A percentile compares a stretch with the other conserved stretches of the same genome.
These are phyloP conservation scores for Piprites chloris DNA, from an alignment of 2,113 vertebrate genomes.

Conservation along the genomic window DNA sequence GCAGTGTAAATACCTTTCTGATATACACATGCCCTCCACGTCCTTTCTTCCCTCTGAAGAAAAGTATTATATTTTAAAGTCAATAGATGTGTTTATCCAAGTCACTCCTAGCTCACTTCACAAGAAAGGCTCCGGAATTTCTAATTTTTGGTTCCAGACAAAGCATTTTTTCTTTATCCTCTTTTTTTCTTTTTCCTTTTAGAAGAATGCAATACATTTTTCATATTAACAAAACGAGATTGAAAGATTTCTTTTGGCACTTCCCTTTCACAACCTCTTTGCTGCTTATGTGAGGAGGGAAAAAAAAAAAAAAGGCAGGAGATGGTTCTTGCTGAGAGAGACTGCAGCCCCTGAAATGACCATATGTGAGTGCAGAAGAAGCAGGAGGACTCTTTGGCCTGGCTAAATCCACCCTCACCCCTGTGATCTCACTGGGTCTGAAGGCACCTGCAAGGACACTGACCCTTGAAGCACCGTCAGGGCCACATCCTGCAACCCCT, in stretches of 20 bases:
- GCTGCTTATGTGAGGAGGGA: not conserved
- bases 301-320: not conserved
- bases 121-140: not conserved
- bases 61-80: slow-evolving; percentile 22
- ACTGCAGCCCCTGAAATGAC: not conserved
- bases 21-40: not conserved
- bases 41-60: not conserved
- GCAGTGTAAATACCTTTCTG: not conserved
- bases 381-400: not conserved
- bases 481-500: not conserved
- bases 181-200: not conserved
- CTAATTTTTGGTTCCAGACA: slow-evolving; percentile 9
- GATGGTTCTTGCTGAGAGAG: not conserved
- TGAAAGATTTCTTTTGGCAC: slow-evolving; percentile 12
- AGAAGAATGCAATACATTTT: not conserved
- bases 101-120: not conserved
- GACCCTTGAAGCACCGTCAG: not conserved
- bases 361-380: not conserved
- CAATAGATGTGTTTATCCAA: slow-evolving; percentile 24
- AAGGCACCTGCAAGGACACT: not conserved
- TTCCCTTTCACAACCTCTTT: slow-evolving; percentile 15
- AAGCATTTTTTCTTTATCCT: not conserved
- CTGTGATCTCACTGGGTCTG: not conserved
- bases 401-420: not conserved
- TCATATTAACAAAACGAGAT: not conserved